phyloP scores from a whole-genome alignment of 2,113 vertebrate genomes.

The Tetraodon nigroviridis region DNA sequence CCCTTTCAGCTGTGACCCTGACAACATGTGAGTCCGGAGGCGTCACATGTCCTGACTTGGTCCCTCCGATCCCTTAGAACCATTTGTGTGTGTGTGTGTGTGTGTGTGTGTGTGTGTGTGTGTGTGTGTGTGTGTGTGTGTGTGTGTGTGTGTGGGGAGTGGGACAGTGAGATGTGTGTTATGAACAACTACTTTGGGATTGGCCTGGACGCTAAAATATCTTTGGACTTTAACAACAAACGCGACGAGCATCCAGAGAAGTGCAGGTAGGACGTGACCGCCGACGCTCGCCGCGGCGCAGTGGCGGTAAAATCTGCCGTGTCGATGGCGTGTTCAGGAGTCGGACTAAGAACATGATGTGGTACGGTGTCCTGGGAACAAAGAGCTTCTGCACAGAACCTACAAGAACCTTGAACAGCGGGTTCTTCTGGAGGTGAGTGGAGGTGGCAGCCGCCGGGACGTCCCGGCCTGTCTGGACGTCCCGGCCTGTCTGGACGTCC shows the following conservation, averaged over 20 bases:
- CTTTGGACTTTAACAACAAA: constrained; percentile 95
- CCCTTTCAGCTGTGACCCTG: constrained; percentile 87
- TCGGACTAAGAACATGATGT: constrained; percentile 98
- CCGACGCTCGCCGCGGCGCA: too few species aligned
- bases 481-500: too few species aligned
- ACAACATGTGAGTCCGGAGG: constrained; percentile 89
- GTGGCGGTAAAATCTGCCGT: background rate
- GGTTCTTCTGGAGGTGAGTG: constrained; percentile 87
- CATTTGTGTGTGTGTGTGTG: too few species aligned
- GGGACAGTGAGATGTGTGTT: constrained; percentile 89
- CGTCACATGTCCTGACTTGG: too few species aligned
- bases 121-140: background rate
- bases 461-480: too few species aligned
- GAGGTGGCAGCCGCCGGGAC: too few species aligned
- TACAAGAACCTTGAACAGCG: constrained; percentile 92
- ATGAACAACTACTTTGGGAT: constrained; percentile 98
- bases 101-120: too few species aligned
- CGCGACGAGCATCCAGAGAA: constrained; percentile 93
- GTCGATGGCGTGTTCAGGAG: constrained; percentile 70
- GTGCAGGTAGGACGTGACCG: constrained; percentile 72
- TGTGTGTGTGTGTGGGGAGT: constrained; percentile 73
- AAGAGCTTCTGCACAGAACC: constrained; percentile 89
- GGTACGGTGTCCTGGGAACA: constrained; percentile 93
- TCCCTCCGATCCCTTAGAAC: too few species aligned
- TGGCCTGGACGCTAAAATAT: constrained; percentile 91